These are phyloP conservation scores for Adelges cooleyi DNA, from an alignment of 1,140 invertebrate species.

Conservation along the genomic window DNA sequence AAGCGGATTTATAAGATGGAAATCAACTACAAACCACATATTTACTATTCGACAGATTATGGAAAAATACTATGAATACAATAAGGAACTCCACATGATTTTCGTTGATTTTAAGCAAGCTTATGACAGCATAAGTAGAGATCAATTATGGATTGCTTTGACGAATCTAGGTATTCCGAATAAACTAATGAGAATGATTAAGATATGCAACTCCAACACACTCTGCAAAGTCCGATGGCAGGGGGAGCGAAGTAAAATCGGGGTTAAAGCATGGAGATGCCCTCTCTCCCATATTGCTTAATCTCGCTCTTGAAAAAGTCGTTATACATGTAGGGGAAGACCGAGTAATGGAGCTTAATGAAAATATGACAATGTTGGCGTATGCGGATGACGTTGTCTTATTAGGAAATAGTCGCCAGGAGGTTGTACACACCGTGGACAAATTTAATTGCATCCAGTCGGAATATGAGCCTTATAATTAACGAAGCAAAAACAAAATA, in stretches of 20 bases:
- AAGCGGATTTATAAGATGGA: not conserved
- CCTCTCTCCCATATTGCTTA: not conserved
- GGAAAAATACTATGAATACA: no score
- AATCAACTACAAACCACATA: not conserved
- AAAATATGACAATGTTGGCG: no score
- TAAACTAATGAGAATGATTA: not conserved
- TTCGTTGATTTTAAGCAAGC: slow-evolving; percentile 4
- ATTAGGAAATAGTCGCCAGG: not conserved
- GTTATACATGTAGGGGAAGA: not conserved
- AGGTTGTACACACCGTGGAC: not conserved
- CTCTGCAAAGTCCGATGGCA: not conserved
- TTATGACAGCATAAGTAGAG: slow-evolving; percentile 5
- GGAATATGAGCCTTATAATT: no score
- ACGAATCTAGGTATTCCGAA: not conserved
- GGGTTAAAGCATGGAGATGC: not conserved
- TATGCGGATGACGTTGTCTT: not conserved
- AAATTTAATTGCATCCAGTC: no score
- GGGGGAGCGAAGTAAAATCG: not conserved
- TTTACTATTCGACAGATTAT: not conserved
- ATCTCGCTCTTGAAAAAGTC: not conserved
- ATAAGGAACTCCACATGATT: not conserved
- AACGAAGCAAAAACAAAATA: no score
- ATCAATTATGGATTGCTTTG: not conserved
- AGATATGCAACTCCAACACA: not conserved
- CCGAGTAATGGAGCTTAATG: not conserved